Percentiles rank a stretch among this genome's conserved stretches.
phyloP scores from a whole-genome alignment of 1,140 invertebrate species.

The Samia ricini region DNA sequence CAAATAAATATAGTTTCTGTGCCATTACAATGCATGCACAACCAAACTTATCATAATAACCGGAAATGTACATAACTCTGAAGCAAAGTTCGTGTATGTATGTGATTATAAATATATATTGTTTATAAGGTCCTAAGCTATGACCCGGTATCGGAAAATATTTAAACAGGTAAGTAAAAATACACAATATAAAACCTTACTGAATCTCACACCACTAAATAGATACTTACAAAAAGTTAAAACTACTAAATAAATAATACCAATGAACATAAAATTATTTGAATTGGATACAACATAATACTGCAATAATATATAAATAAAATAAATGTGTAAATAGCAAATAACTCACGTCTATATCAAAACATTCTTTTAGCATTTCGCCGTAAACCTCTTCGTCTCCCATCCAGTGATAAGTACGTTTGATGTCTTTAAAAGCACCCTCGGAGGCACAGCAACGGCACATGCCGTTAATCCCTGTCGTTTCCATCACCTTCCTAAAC shows the following conservation, averaged over 20 bases:
- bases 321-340: background rate
- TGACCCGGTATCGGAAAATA: background rate
- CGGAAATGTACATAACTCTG: too few species aligned
- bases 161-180: background rate
- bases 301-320: background rate
- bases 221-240: too few species aligned
- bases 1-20: too few species aligned
- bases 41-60: too few species aligned
- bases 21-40: too few species aligned
- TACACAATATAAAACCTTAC: background rate
- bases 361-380: constrained; percentile 65
- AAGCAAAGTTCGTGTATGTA: too few species aligned
- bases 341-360: constrained; percentile 58
- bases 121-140: too few species aligned
- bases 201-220: too few species aligned
- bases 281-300: background rate
- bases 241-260: too few species aligned
- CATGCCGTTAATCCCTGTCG: constrained; percentile 40
- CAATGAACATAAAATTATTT: too few species aligned
- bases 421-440: constrained; percentile 61
- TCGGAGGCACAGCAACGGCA: constrained; percentile 66
- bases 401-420: constrained; percentile 58
- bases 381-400: constrained; percentile 61
- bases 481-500: constrained; percentile 42
- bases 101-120: too few species aligned